A percentile compares a stretch with the other conserved stretches of the same genome.
Conservation (phyloP, 2,888 invertebrate species). For the Trisateles emortualis region DNA sequence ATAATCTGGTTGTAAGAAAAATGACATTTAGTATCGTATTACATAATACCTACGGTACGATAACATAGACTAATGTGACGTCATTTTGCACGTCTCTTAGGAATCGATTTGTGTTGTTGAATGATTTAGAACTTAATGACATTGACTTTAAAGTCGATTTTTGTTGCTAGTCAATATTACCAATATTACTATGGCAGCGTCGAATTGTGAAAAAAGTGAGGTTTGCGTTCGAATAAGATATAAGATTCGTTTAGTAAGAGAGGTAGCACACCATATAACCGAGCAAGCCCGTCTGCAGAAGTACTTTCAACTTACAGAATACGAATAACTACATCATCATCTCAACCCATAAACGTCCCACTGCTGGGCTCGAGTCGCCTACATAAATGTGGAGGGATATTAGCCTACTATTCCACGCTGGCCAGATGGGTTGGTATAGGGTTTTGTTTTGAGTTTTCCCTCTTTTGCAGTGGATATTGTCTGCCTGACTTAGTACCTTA, state of each 20-base stretch:
- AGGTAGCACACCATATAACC: too few species aligned
- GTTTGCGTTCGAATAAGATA: conserved; percentile 45
- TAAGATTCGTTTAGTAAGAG: conserved; percentile 50
- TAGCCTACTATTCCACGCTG: too few species aligned
- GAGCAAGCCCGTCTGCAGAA: too few species aligned
- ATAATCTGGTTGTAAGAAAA: conserved; percentile 36
- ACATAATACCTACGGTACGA: conserved; percentile 46
- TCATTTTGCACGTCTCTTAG: conserved; percentile 44
- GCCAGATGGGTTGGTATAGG: too few species aligned
- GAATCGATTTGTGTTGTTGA: conserved; percentile 25
- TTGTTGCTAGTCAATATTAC: conserved; percentile 33
- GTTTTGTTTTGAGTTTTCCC: too few species aligned
- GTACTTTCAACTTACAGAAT: too few species aligned
- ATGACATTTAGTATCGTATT: conserved; percentile 47
- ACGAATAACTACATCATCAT: too few species aligned
- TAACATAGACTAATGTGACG: conserved; percentile 49
- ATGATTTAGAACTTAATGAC: conserved; percentile 23
- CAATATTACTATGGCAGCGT: conserved; percentile 34
- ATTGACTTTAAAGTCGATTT: conserved; percentile 26
- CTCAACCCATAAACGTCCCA: too few species aligned
- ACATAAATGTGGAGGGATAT: too few species aligned
- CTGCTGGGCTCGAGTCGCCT: too few species aligned
- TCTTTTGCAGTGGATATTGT: too few species aligned
- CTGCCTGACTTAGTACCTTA: too few species aligned
- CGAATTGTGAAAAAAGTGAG: conserved; percentile 43